Percentiles rank a stretch among this genome's conserved stretches.
phyloP scores from a whole-genome alignment of 1,140 invertebrate species.

The Drosophila bocki region DNA sequence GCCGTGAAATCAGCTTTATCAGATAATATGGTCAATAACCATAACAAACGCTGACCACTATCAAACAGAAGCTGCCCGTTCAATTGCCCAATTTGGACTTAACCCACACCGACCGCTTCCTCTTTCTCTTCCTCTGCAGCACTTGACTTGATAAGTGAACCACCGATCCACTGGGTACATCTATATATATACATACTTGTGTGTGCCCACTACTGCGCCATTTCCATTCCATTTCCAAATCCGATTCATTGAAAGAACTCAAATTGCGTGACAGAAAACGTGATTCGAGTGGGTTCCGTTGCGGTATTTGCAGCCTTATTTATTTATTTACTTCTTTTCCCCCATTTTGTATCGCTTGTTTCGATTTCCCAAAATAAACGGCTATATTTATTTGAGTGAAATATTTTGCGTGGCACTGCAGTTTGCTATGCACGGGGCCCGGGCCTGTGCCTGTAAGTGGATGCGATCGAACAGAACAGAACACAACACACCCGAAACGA shows the following conservation, averaged over 20 bases:
- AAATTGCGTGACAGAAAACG: constrained; percentile 63
- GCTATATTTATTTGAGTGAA: constrained; percentile 51
- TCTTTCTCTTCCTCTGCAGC: constrained; percentile 1
- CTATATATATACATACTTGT: neutral
- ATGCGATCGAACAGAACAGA: constrained; percentile 39
- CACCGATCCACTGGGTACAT: constrained; percentile 12
- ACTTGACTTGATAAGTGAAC: constrained; percentile 45
- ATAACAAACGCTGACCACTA: constrained; percentile 40
- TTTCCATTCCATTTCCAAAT: constrained; percentile 48
- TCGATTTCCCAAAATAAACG: constrained; percentile 47
- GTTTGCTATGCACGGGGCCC: constrained; percentile 34
- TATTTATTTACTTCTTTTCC: constrained; percentile 28
- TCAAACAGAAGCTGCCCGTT: constrained; percentile 42
- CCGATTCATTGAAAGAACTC: constrained; percentile 49
- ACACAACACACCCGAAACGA: constrained; percentile 15
- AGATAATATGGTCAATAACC: constrained; percentile 22
- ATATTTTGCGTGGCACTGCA: constrained; percentile 49
- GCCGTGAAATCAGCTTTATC: constrained; percentile 8
- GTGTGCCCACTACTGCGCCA: constrained; percentile 39
- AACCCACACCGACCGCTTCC: constrained; percentile 25
- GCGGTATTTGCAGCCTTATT: constrained; percentile 34
- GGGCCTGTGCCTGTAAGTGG: constrained; percentile 20
- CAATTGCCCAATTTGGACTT: constrained; percentile 32
- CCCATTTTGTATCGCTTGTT: constrained; percentile 31
- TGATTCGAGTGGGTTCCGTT: constrained; percentile 51